Evolutionary conservation across 1,140 invertebrate species (phyloP), one percentile per base, ranked within the genome.

Genomic region (Hypsibius dujardini): DNA sequence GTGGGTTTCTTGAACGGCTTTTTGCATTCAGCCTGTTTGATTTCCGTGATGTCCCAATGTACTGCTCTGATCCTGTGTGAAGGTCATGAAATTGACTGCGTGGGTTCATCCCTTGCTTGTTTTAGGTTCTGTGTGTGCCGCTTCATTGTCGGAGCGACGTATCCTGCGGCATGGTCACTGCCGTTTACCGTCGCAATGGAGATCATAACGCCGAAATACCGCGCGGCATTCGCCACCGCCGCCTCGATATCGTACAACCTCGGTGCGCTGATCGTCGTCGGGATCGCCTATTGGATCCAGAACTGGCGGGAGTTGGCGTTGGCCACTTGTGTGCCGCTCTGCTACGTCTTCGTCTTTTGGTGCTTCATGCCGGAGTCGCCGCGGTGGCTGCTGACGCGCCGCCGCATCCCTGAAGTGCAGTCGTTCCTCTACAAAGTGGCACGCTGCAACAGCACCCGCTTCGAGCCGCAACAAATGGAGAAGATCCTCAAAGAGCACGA

Each of bases 281-380:
- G 83, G 14, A 83, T 90, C 1, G 87, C 88, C 2, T 90, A 88
- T 76, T 75, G 86, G n/a, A 83, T 90, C 69, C 79, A 87, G 1
- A 87, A 89, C 76, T 92, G 89, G 89, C 82, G 87, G 70, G 84
- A 87, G 69, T 79, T 90, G 3, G 86, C 88, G 0, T 76, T 91
- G 70, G 85, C 87, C 0, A 92, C 89, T 1, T 90, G 90, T 2
- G 78, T 87, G 7, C 90, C 91, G 1, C 93, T 93, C 77, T 81
- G 88, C 50, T 77, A 87, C 0, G 91, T 91, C 75, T 91, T 90
- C 75, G 78, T 88, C 1, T 92, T 90, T 75, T 89, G 88, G 86
- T 89, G n/a, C 50, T 77, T 75, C 70, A 74, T 78, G 46, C 77
- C 77, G 1, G 78, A 79, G 72, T 78, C 77, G 12, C 69, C 76